Conservation (phyloP, 2,888 invertebrate species). For the Hipparchia sbordonii region DNA sequence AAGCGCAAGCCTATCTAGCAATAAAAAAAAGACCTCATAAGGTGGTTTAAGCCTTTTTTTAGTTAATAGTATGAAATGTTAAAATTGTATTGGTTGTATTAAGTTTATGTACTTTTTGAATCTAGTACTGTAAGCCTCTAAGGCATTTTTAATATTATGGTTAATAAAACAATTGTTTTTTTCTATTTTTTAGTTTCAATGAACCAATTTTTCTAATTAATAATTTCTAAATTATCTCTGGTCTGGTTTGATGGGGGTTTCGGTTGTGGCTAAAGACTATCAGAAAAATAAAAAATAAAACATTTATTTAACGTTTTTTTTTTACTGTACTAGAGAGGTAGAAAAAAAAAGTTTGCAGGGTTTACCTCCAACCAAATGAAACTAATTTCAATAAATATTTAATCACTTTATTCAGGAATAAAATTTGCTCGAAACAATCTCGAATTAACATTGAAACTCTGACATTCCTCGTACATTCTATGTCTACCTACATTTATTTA, state of each 20-base stretch:
- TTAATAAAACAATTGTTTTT: neutral
- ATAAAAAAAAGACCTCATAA: no score
- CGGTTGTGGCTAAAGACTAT: no score
- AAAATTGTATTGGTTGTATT: neutral
- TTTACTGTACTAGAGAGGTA: no score
- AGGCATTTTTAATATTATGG: neutral
- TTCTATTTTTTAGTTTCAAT: neutral
- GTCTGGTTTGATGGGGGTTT: no score
- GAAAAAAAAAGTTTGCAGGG: no score
- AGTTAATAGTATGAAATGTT: neutral
- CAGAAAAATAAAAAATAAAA: no score
- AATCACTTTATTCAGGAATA: conserved; percentile 74
- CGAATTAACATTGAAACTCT: conserved; percentile 53
- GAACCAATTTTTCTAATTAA: no score
- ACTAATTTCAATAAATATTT: conserved; percentile 41
- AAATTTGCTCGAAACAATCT: conserved; percentile 68
- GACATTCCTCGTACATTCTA: conserved; percentile 39
- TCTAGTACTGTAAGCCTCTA: neutral
- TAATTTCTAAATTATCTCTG: no score
- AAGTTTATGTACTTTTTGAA: neutral
- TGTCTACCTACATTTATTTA: conserved; percentile 54
- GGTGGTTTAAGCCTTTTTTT: no score
- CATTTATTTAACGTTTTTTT: no score
- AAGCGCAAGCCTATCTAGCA: no score
- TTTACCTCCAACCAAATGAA: conserved; percentile 12